phyloP scores from a whole-genome alignment of 2,113 vertebrate genomes.

The Protobothrops mucrosquamatus region DNA sequence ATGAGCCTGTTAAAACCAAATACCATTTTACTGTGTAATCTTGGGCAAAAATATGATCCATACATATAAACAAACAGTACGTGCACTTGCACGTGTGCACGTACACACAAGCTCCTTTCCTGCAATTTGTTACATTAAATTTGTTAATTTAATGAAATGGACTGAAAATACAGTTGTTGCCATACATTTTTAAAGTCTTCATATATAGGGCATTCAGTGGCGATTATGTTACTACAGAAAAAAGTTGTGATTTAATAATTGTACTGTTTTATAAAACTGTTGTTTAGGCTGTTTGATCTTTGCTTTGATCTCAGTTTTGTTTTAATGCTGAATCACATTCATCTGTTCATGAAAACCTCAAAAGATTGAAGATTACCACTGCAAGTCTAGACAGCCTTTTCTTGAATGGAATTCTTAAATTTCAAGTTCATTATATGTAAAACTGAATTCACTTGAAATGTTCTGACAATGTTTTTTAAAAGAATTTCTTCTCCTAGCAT shows the following conservation, averaged over 20 bases:
- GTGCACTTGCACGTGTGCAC: rapidly evolving
- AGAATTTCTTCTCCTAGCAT: neutral
- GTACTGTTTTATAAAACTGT: neutral
- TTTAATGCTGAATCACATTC: neutral
- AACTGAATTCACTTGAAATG: neutral
- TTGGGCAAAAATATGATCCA: neutral
- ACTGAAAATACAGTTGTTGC: neutral
- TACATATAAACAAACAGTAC: neutral
- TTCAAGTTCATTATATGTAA: neutral
- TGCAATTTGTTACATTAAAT: neutral
- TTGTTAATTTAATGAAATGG: neutral
- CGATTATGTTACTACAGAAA: neutral
- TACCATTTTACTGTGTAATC: neutral
- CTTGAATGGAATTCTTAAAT: neutral
- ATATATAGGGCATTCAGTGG: neutral
- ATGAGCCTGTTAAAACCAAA: neutral
- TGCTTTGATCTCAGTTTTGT: neutral
- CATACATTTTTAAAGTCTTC: neutral
- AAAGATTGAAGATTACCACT: neutral
- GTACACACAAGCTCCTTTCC: neutral
- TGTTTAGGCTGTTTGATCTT: neutral
- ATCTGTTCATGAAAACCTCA: neutral
- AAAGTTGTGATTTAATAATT: neutral
- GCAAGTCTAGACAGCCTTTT: neutral
- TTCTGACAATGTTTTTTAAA: constrained; percentile 10